Conservation (phyloP, 1,140 invertebrate genomes). For the Eueides isabella region DNA sequence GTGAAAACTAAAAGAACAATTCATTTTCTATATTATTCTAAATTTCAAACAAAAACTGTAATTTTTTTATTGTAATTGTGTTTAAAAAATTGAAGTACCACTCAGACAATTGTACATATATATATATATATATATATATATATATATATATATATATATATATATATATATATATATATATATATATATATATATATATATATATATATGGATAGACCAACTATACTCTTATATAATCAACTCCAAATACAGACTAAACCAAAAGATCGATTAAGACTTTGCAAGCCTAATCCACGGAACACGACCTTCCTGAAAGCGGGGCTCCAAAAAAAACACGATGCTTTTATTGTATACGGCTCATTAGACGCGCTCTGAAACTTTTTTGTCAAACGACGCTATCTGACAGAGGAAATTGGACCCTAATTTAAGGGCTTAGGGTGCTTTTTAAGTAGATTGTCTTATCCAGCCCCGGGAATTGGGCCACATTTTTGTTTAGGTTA, state of each 20-base stretch:
- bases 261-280: slow-evolving; percentile 39
- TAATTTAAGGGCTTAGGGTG: slow-evolving; percentile 24
- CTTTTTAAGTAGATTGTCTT: slow-evolving; percentile 26
- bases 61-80: no score
- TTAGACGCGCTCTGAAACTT: slow-evolving; percentile 49
- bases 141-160: no score
- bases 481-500: slow-evolving; percentile 59
- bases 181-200: no score
- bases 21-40: background rate
- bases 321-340: slow-evolving; percentile 45
- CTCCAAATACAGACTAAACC: slow-evolving; percentile 3
- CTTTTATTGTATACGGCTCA: slow-evolving; percentile 54
- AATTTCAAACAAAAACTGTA: no score
- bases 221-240: background rate
- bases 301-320: slow-evolving; percentile 45
- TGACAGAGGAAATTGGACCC: slow-evolving; percentile 27
- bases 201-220: background rate
- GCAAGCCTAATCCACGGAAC: slow-evolving; percentile 40
- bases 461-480: slow-evolving; percentile 45
- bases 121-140: no score
- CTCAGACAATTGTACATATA: no score
- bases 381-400: slow-evolving; percentile 43
- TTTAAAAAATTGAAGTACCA: no score
- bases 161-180: no score
- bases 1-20: background rate